Conservation (phyloP, 2,797 vertebrate genomes). For the Sarcoramphus papa region DNA sequence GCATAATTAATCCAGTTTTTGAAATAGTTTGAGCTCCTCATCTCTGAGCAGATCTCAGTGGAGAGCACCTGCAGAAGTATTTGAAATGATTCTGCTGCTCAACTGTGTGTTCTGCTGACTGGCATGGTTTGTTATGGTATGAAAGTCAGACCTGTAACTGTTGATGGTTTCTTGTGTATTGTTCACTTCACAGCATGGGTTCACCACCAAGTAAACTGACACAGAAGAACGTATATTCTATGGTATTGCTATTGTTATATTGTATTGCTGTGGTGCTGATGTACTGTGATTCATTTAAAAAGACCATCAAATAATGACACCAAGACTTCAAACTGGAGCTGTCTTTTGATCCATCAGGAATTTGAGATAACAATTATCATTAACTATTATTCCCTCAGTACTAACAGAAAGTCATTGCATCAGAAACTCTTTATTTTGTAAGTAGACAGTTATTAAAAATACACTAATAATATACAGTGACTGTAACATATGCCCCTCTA, state of each 20-base stretch:
- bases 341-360: not conserved
- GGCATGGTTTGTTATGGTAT: not conserved
- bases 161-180: not conserved
- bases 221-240: not conserved
- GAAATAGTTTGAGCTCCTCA: too few species aligned
- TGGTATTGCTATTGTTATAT: not conserved
- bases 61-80: not conserved
- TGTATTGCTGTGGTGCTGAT: not conserved
- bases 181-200: not conserved
- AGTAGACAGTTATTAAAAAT: slow-evolving; percentile 63
- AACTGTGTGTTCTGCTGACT: not conserved
- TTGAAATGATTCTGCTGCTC: not conserved
- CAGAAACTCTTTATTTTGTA: slow-evolving; percentile 21
- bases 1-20: too few species aligned
- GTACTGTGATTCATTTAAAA: not conserved
- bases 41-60: not conserved
- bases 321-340: not conserved
- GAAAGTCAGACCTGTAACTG: not conserved
- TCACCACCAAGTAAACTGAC: not conserved
- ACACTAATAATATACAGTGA: slow-evolving; percentile 59
- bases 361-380: slow-evolving; percentile 58
- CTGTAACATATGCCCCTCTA: slow-evolving; percentile 57
- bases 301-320: not conserved
- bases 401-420: slow-evolving; percentile 8
- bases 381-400: slow-evolving; percentile 39